Base-by-base conservation (phyloP, 2,113 vertebrate species). In the Mesembrinibis cayennensis region DNA sequence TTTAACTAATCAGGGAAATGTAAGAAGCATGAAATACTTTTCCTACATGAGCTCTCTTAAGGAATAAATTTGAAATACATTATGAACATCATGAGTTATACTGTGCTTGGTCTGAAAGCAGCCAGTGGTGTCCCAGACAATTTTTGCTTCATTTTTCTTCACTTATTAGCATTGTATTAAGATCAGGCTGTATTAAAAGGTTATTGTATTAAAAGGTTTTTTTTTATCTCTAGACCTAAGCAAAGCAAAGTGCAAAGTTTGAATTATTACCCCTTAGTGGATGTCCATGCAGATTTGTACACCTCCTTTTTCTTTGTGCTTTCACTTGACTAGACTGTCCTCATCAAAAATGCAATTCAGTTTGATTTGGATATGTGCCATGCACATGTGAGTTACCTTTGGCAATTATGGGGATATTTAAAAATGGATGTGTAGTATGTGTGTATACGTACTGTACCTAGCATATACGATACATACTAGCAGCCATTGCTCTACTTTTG, bases 381-480 rank as follows among this genome's bases (percentile, higher is more conserved):
- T 36, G 32, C 34, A 47, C 7, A 5, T 15, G 20, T 27, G 49
- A 36, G 40, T 13, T 85, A 34, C 6, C 47, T 71, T 50, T 65
- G 73, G 52, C 17, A 49, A 0, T 30, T 32, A 0, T 2, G 10
- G 19, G 19, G 36, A 7, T 49, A 20, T 30, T 85, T 65, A 36
- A 65, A 56, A 59, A 42, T 12, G 32, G n/a, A 9, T 25, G 12
- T 34, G 9, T 5, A 5, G 30, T 7, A 0, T 20, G 30, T 53
- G 13, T 49, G 21, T 15, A 1, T 9, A 2, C 4, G 9, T 3
- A 3, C 49, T n/a, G 56, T 22, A 42, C 58, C 56, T 6, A 4
- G 55, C 16, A 5, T 22, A 38, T 14, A 50, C 0, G 1, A 49
- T 73, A 16, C 26, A 6, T 17, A n/a, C 6, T 19, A 66, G 79